These are phyloP conservation scores for Galaxias olidus DNA, from an alignment of 2,797 vertebrate genomes.

Conservation along the genomic window DNA sequence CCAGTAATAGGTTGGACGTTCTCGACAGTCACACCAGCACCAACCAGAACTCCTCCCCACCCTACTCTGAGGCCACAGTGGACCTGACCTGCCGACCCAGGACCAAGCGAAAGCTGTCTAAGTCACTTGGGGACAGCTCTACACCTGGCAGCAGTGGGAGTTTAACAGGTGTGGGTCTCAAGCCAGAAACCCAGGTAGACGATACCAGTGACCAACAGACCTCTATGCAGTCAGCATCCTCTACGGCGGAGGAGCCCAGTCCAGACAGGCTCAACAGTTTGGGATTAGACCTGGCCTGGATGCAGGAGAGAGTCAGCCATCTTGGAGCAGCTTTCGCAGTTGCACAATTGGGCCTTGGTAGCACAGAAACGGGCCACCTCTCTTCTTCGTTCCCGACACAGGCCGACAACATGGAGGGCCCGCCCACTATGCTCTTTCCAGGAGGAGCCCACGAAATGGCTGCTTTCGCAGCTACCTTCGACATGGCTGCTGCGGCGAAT, in stretches of 20 bases:
- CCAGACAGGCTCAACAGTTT: constrained; percentile 55
- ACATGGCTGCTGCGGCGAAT: constrained; percentile 57
- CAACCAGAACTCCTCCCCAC: too few species aligned
- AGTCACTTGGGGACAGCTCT: too few species aligned
- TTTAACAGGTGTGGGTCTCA: constrained; percentile 39
- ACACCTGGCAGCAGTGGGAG: constrained; percentile 24
- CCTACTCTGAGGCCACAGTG: constrained; percentile 54
- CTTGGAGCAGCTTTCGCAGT: constrained; percentile 66
- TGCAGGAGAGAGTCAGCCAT: constrained; percentile 69
- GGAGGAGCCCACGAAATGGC: constrained; percentile 60
- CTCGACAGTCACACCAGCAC: constrained; percentile 20
- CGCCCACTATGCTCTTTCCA: constrained; percentile 60
- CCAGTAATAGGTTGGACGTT: constrained; percentile 20
- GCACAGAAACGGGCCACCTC: constrained; percentile 45
- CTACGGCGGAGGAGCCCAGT: constrained; percentile 42
- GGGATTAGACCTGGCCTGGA: constrained; percentile 66
- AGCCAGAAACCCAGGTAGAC: constrained; percentile 48
- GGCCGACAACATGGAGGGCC: constrained; percentile 35
- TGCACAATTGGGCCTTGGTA: constrained; percentile 61
- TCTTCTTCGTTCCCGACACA: constrained; percentile 57
- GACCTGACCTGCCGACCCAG: constrained; percentile 57
- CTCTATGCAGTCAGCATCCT: too few species aligned
- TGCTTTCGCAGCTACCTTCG: constrained; percentile 61
- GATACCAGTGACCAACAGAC: too few species aligned
- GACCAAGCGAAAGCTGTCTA: constrained; percentile 40